These are phyloP conservation scores for Muntiacus reevesi DNA, from an alignment of 2,113 vertebrate genomes.

Conservation along the genomic window DNA sequence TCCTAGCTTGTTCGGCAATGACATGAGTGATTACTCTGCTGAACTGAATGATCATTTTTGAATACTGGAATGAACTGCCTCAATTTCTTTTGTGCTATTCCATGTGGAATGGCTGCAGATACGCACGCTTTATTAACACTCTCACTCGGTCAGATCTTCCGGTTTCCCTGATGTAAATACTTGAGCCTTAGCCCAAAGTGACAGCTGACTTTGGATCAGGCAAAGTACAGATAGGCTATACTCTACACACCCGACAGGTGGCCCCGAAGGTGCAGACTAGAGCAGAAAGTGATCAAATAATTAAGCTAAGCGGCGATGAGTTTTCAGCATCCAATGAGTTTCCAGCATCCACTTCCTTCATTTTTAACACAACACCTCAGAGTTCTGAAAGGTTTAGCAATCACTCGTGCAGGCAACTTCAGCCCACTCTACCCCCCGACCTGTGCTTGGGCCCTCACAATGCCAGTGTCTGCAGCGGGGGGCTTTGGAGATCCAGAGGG, in stretches of 20 bases:
- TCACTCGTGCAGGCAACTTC: rapidly evolving
- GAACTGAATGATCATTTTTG: rapidly evolving
- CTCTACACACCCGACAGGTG: background rate
- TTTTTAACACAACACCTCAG: background rate
- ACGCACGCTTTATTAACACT: rapidly evolving
- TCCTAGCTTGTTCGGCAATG: background rate
- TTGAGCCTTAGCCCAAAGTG: rapidly evolving
- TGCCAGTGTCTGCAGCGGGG: background rate
- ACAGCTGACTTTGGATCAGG: rapidly evolving
- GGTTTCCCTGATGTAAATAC: rapidly evolving
- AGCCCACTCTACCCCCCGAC: rapidly evolving
- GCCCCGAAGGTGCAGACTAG: rapidly evolving
- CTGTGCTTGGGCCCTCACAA: rapidly evolving
- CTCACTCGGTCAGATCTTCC: background rate
- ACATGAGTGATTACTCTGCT: rapidly evolving
- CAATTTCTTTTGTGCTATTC: rapidly evolving
- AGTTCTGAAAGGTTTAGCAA: background rate
- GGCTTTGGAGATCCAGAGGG: background rate
- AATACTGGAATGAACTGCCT: background rate
- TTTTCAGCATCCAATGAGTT: background rate
- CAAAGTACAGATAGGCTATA: background rate
- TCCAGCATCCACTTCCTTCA: background rate
- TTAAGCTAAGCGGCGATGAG: rapidly evolving
- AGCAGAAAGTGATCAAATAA: background rate
- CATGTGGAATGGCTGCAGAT: background rate